Evolutionary conservation across 2,888 invertebrate genomes (phyloP).

Genomic region (Agriopis aurantiaria): DNA sequence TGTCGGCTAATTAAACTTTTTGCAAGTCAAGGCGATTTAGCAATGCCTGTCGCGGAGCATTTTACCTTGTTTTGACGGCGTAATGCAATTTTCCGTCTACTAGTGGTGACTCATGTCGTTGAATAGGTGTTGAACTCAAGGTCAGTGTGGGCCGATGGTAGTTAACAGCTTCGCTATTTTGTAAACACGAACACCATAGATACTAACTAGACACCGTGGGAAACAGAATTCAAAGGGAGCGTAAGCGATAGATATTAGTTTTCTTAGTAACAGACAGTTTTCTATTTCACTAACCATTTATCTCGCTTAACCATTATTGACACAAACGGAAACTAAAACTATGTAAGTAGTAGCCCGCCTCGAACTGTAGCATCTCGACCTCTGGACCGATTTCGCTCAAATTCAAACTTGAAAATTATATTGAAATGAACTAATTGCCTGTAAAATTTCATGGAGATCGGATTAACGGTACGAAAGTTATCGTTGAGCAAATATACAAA

Average conservation of each 20-base stretch:
- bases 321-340: no score
- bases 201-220: slow-evolving; percentile 11
- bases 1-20: slow-evolving; percentile 29
- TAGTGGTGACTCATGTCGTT: slow-evolving; percentile 59
- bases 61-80: slow-evolving; percentile 59
- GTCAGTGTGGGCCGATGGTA: slow-evolving; percentile 52
- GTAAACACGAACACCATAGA: slow-evolving; percentile 17
- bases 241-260: neutral
- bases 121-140: slow-evolving; percentile 53
- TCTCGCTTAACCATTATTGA: no score
- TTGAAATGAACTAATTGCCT: no score
- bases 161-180: slow-evolving; percentile 40
- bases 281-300: neutral
- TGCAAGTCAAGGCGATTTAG: slow-evolving; percentile 36
- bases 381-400: no score
- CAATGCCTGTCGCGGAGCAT: slow-evolving; percentile 30
- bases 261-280: neutral
- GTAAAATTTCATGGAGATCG: no score
- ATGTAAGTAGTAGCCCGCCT: no score
- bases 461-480: no score
- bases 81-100: slow-evolving; percentile 60
- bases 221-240: neutral
- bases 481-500: no score
- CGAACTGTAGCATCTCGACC: no score
- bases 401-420: no score